Conservation (phyloP, 2,888 invertebrate genomes). For the Salpingus planirostris region DNA sequence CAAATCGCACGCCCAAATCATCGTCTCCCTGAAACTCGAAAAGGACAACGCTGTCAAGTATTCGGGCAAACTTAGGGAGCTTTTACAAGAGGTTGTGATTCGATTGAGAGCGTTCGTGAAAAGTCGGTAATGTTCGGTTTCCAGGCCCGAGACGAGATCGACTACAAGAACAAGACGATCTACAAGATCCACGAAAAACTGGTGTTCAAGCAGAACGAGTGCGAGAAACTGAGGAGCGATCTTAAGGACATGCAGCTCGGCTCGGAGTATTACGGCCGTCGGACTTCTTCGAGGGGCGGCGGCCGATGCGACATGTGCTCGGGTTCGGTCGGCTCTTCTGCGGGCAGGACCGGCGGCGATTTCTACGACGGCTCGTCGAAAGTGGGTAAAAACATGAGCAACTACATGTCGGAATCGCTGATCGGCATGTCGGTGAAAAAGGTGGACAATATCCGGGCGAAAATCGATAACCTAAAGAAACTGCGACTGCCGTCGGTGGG, state of each 20-base stretch:
- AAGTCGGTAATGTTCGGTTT: neutral
- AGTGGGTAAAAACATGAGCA: slow-evolving; percentile 8
- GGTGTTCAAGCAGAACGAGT: slow-evolving; percentile 14
- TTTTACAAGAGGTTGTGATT: slow-evolving; percentile 21
- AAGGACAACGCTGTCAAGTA: slow-evolving; percentile 34
- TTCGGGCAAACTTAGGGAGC: slow-evolving; percentile 22
- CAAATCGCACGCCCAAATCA: slow-evolving; percentile 22
- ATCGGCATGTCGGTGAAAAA: slow-evolving; percentile 25
- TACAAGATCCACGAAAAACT: slow-evolving; percentile 14
- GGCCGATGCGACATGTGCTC: neutral
- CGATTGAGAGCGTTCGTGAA: neutral
- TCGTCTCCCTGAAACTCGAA: slow-evolving; percentile 45
- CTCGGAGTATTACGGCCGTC: neutral
- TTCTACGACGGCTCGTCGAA: neutral
- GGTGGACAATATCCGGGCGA: slow-evolving; percentile 22
- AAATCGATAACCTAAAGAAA: slow-evolving; percentile 22
- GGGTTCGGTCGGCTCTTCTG: neutral
- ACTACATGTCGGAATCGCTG: slow-evolving; percentile 17
- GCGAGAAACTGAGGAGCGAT: slow-evolving; percentile 21
- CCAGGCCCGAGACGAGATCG: slow-evolving; percentile 8
- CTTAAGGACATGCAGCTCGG: slow-evolving; percentile 19
- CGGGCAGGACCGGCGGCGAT: neutral
- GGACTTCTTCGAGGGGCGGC: neutral
- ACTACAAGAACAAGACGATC: slow-evolving; percentile 7
- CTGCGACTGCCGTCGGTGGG: slow-evolving; percentile 10